Evolutionary conservation across 2,113 vertebrate species (phyloP).

Genomic region (Vulpes vulpes): DNA sequence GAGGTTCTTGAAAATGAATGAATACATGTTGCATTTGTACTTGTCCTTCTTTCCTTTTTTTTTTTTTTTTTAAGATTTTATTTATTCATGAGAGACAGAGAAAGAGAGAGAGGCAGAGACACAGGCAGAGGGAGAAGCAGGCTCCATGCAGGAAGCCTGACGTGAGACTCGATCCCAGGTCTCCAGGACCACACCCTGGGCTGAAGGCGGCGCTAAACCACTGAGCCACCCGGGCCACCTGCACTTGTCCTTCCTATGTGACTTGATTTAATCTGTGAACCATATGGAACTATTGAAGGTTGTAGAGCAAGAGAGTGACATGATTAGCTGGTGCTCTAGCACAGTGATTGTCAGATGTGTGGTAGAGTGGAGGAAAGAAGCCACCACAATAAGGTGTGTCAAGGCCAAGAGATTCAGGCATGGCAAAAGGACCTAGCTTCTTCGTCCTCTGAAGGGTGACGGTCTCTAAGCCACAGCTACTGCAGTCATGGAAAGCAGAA

Average conservation of each 20-base stretch:
- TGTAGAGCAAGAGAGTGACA: background rate
- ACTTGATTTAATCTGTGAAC: background rate
- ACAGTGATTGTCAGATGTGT: background rate
- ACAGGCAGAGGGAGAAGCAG: too few species aligned
- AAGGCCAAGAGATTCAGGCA: background rate
- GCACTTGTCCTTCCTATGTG: background rate
- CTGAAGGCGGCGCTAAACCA: too few species aligned
- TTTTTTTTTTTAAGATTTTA: too few species aligned
- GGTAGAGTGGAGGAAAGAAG: background rate
- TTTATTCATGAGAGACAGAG: too few species aligned
- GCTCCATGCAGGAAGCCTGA: too few species aligned
- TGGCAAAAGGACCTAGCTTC: background rate
- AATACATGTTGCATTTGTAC: background rate
- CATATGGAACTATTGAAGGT: background rate
- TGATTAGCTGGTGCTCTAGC: background rate
- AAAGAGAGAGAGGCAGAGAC: too few species aligned
- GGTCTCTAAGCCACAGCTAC: fast-evolving
- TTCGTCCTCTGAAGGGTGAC: too few species aligned
- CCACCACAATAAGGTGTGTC: background rate
- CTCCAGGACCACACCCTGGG: too few species aligned
- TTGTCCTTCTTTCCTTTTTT: background rate
- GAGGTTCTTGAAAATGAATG: background rate
- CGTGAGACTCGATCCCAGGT: too few species aligned
- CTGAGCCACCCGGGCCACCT: too few species aligned
- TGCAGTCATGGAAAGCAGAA: background rate